Base-by-base conservation (phyloP, 2,113 vertebrate species). In the Cephalopterus ornatus region DNA sequence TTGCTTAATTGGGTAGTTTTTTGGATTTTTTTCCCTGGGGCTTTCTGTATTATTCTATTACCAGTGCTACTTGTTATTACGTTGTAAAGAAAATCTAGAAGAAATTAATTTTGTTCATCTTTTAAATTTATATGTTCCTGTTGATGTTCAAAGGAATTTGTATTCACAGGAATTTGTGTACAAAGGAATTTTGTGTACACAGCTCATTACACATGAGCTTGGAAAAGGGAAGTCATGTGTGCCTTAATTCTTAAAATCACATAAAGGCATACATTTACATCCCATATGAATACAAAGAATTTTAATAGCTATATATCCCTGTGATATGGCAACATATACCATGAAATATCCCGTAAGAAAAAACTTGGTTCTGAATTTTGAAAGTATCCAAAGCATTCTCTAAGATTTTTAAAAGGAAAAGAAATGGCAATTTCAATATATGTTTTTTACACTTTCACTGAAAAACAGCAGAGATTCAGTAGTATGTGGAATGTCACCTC, bases 381-480 rank as follows among this genome's bases (percentile, higher is more conserved):
- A 26, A 73, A 47, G 27, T 42, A 55, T n/a, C 9, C 32, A 88
- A 68, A 82, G 14, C 11, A 49, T 85, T 62, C 39, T 30, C 7
- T n/a, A 50, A 58, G 22, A 18, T 66, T 73, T 67, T 76, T 72
- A 26, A n/a, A 91, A 80, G 27, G 28, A 75, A 75, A 44, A 71
- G 41, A 73, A 73, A 26, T 13, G 6, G 5, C 19, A 65, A 53
- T 3, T 80, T 27, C 27, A 37, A 17, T 37, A 1, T 21, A 3
- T 26, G 5, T 2, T 14, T 37, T 79, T 83, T 47, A 77, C 22
- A 20, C 10, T 18, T 4, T 44, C 1, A 0, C 24, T 5, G 2
- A 68, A 93, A 96, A 84, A 2, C 44, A 80, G 37, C 32, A 39
- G 49, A 86, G 33, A 67, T 80, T 83, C 72, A 52, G 11, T n/a